Percentiles rank a stretch among this genome's conserved stretches.
These are phyloP conservation scores for Lymantria monacha DNA, from an alignment of 2,888 invertebrate genomes.

Conservation along the genomic window DNA sequence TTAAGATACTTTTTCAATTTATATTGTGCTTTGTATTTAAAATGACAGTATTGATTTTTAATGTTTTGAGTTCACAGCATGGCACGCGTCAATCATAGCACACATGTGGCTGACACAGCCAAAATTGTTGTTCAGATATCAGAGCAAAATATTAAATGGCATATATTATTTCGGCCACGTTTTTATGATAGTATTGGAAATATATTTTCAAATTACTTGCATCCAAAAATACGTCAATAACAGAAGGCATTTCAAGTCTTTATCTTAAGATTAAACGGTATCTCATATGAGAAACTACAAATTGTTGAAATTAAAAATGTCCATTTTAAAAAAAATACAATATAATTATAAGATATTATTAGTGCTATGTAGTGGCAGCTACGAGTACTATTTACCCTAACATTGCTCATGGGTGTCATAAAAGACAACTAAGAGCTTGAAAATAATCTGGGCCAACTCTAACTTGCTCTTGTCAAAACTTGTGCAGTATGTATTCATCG, in stretches of 20 bases:
- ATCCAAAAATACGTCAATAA: neutral
- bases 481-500: no score
- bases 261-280: neutral
- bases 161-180: conserved; percentile 45
- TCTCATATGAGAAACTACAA: no score
- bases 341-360: no score
- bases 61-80: conserved; percentile 49
- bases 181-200: conserved; percentile 9
- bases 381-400: no score
- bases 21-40: conserved; percentile 28
- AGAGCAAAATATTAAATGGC: conserved; percentile 53
- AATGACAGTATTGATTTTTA: conserved; percentile 37
- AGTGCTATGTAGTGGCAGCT: no score
- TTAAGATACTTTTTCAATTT: neutral
- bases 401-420: no score
- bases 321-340: no score
- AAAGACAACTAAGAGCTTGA: no score
- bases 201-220: neutral
- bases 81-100: conserved; percentile 63
- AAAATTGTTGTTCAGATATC: conserved; percentile 62
- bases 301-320: no score
- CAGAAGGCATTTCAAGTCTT: neutral
- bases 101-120: conserved; percentile 64
- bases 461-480: no score
- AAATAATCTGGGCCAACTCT: no score